Conservation (phyloP, 1,140 invertebrate genomes). For the Augochlora pura region DNA sequence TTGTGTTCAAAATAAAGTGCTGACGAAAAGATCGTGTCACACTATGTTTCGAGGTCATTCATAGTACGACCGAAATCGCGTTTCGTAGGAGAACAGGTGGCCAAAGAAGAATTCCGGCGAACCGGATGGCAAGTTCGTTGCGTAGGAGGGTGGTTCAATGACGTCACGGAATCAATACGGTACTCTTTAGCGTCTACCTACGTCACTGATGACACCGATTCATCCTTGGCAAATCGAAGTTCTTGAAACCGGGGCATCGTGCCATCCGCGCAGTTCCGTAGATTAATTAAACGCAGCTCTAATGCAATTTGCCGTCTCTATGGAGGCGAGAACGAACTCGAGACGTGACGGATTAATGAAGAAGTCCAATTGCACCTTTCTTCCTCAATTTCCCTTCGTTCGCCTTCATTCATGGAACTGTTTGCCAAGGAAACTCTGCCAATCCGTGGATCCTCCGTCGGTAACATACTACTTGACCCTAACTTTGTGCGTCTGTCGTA, state of each 20-base stretch:
- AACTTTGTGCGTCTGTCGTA: no score
- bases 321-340: neutral
- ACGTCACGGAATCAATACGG: conserved; percentile 62
- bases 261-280: neutral
- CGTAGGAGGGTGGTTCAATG: conserved; percentile 41
- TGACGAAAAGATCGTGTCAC: no score
- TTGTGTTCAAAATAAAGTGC: no score
- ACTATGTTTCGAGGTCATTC: no score
- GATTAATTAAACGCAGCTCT: conserved; percentile 11
- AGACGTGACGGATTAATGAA: neutral
- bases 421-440: neutral
- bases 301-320: conserved; percentile 11
- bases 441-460: neutral
- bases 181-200: conserved; percentile 24
- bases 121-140: conserved; percentile 13
- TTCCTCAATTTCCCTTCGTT: neutral
- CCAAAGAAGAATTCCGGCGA: conserved; percentile 3
- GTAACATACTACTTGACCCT: no score
- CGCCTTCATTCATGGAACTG: neutral
- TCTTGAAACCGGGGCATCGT: conserved; percentile 29
- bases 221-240: neutral
- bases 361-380: neutral
- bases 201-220: conserved; percentile 50
- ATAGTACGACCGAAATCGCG: no score
- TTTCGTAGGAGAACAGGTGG: no score